These are phyloP conservation scores for Punctoribates punctum DNA, from an alignment of 2,888 invertebrate genomes.

Conservation along the genomic window DNA sequence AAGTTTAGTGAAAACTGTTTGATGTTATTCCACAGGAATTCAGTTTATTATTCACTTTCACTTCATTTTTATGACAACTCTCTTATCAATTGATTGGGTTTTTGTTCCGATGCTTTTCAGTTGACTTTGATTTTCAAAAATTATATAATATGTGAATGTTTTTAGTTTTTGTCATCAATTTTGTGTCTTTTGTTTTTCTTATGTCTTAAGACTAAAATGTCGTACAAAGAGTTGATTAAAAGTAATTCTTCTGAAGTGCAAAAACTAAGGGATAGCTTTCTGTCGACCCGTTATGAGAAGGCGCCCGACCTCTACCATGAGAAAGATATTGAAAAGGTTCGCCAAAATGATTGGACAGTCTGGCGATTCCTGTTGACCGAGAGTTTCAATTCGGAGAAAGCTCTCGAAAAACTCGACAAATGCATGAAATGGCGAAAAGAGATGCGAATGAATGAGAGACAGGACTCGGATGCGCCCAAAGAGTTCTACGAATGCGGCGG, in stretches of 20 bases:
- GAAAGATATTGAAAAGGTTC: not conserved
- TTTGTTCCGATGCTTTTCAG: no score
- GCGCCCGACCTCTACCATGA: not conserved
- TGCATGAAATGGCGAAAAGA: slow-evolving; percentile 21
- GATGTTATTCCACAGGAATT: not conserved
- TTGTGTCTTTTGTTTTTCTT: no score
- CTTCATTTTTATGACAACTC: not conserved
- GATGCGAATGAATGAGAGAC: not conserved
- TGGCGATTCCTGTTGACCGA: slow-evolving; percentile 22
- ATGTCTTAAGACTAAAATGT: not conserved
- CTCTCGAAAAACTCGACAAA: slow-evolving; percentile 22
- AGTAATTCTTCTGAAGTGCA: not conserved
- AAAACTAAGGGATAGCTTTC: not conserved
- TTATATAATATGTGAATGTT: no score
- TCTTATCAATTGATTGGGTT: not conserved
- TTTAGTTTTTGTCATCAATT: no score
- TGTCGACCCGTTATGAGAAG: slow-evolving; percentile 1
- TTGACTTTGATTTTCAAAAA: no score
- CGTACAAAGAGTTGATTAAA: not conserved
- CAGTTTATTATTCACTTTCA: not conserved
- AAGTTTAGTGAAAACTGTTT: not conserved
- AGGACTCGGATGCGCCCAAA: slow-evolving; percentile 12
- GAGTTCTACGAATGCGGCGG: slow-evolving; percentile 29
- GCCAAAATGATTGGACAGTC: slow-evolving; percentile 26
- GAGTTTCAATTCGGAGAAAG: not conserved